phyloP scores from a whole-genome alignment of 2,113 vertebrate genomes.

The Pitta sordida region DNA sequence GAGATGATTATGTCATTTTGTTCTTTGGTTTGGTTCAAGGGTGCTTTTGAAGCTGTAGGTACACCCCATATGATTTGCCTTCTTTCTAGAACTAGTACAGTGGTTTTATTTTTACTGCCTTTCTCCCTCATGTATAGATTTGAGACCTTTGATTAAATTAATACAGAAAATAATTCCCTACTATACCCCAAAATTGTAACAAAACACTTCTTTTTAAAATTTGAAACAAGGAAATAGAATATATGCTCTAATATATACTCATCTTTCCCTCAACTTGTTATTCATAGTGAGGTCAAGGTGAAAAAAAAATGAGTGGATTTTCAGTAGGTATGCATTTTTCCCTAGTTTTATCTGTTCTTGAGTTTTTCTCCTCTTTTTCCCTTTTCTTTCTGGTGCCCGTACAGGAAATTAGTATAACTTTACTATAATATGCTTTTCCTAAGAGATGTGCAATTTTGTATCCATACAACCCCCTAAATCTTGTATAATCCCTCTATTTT shows the following conservation, averaged over 20 bases:
- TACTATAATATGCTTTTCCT: not conserved
- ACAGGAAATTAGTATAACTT: not conserved
- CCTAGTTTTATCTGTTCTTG: not conserved
- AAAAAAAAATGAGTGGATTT: not conserved
- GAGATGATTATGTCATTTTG: not conserved
- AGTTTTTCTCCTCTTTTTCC: not conserved
- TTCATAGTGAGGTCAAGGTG: not conserved
- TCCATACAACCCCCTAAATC: not conserved
- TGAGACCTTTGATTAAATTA: not conserved
- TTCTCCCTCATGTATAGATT: not conserved
- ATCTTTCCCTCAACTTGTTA: not conserved
- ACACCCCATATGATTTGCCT: not conserved
- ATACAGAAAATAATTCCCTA: not conserved
- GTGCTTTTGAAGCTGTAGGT: not conserved
- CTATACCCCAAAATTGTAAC: not conserved
- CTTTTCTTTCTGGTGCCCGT: not conserved
- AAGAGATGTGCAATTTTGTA: not conserved
- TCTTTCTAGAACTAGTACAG: not conserved
- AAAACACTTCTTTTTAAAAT: not conserved
- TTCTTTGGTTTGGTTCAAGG: too few relatives aligned
- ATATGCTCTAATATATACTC: not conserved
- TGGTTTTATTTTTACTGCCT: not conserved
- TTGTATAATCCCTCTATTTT: conserved; percentile 1
- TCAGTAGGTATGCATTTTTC: not conserved
- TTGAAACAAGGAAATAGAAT: not conserved